phyloP scores from a whole-genome alignment of 2,113 vertebrate genomes.

The Beaufortia kweichowensis region DNA sequence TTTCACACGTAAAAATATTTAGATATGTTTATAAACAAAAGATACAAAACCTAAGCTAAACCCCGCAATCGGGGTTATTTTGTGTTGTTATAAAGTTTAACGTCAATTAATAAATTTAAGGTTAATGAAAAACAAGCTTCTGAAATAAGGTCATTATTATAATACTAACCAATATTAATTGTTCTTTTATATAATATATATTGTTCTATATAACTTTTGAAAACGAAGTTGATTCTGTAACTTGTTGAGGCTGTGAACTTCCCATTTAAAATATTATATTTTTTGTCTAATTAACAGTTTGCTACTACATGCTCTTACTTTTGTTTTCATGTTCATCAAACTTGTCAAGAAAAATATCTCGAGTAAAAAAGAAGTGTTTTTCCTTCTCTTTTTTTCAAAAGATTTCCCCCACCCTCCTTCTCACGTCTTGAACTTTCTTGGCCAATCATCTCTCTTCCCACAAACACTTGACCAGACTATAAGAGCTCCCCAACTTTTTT shows the following conservation, averaged over 20 bases:
- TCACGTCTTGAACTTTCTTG: slow-evolving; percentile 80
- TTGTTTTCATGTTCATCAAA: slow-evolving; percentile 12
- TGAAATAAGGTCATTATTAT: too few species aligned
- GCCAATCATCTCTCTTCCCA: slow-evolving; percentile 85
- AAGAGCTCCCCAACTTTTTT: slow-evolving; percentile 81
- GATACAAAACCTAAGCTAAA: neutral
- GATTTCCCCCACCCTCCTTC: slow-evolving; percentile 76
- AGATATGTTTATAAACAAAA: too few species aligned
- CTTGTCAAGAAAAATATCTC: slow-evolving; percentile 28
- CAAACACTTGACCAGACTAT: slow-evolving; percentile 87
- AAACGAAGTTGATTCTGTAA: neutral
- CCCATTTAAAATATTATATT: neutral
- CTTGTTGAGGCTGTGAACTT: neutral
- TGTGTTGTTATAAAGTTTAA: too few species aligned
- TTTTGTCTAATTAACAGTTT: too few species aligned
- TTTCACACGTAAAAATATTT: too few species aligned
- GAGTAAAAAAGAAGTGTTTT: slow-evolving; percentile 7
- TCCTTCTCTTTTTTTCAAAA: neutral
- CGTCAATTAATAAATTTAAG: too few species aligned
- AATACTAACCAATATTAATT: neutral
- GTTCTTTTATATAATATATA: neutral
- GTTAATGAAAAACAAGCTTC: too few species aligned
- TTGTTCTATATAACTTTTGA: too few species aligned
- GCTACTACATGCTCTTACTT: neutral
- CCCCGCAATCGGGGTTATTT: too few species aligned